Conservation (phyloP, 2,797 vertebrate species). For the Lepilemur ruficaudatus region DNA sequence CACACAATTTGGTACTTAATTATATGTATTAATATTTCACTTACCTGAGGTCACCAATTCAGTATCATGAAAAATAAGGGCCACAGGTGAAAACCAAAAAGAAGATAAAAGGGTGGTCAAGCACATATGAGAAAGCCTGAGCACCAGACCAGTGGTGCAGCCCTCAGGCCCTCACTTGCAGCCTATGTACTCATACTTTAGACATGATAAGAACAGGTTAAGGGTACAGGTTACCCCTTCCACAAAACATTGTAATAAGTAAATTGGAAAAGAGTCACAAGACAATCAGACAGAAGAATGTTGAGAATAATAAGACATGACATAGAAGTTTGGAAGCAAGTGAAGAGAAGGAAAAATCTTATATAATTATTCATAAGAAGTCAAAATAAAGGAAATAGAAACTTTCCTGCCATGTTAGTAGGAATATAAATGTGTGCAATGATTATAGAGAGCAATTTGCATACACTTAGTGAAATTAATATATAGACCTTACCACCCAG, state of each 20-base stretch:
- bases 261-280: background rate
- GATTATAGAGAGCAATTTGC: background rate
- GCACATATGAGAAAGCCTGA: background rate
- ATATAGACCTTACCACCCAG: background rate
- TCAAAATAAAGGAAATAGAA: constrained; percentile 4
- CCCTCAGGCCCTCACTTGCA: background rate
- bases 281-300: background rate
- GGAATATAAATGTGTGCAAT: background rate
- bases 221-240: background rate
- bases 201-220: background rate
- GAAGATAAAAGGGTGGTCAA: background rate
- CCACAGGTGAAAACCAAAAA: background rate
- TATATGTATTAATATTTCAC: background rate
- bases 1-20: constrained; percentile 20
- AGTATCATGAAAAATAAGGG: background rate
- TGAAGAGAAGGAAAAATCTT: background rate
- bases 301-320: background rate
- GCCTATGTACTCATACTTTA: background rate
- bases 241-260: background rate
- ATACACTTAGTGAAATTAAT: background rate
- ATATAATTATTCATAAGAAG: background rate
- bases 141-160: background rate
- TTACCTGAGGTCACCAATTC: background rate
- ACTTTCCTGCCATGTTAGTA: background rate
- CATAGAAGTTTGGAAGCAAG: background rate